phyloP scores from a whole-genome alignment of 2,888 invertebrate species.

The Hirtodrosophila histrioides region DNA sequence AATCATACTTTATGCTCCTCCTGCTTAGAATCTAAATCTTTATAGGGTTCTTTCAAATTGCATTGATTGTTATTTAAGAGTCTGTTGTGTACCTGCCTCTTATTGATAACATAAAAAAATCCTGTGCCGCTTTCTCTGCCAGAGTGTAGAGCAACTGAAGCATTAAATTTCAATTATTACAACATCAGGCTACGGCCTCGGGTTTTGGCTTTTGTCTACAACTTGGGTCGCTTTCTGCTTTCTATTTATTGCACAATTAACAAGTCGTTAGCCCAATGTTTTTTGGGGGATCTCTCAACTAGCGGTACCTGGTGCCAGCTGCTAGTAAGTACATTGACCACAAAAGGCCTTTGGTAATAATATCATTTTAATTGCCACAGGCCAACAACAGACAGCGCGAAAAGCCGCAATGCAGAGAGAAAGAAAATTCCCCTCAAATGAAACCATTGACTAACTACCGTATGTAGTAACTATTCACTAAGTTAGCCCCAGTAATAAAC shows the following conservation, averaged over 20 bases:
- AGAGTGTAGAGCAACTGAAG: slow-evolving; percentile 15
- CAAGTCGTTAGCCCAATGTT: slow-evolving; percentile 71
- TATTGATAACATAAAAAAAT: slow-evolving; percentile 37
- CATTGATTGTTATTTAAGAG: slow-evolving; percentile 16
- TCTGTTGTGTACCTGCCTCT: slow-evolving; percentile 3
- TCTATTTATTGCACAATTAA: slow-evolving; percentile 80
- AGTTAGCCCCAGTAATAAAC: slow-evolving; percentile 10
- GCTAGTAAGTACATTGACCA: slow-evolving; percentile 34
- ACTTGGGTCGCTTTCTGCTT: slow-evolving; percentile 57
- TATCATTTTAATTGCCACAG: slow-evolving; percentile 74
- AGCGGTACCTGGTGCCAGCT: slow-evolving; percentile 36
- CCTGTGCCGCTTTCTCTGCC: slow-evolving; percentile 45
- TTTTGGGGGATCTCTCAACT: slow-evolving; percentile 33
- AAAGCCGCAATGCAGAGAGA: slow-evolving; percentile 11
- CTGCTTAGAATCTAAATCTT: too few species aligned
- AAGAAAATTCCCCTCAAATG: not conserved
- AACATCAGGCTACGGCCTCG: slow-evolving; percentile 49
- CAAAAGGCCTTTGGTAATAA: slow-evolving; percentile 60
- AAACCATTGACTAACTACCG: slow-evolving; percentile 25
- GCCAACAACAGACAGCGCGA: slow-evolving; percentile 17
- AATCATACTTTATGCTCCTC: too few species aligned
- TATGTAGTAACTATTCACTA: not conserved
- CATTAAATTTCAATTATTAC: slow-evolving; percentile 77
- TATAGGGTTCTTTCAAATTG: too few species aligned
- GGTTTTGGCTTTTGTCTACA: slow-evolving; percentile 18